Conservation (phyloP, 2,797 vertebrate genomes). For the Ibycter americanus region DNA sequence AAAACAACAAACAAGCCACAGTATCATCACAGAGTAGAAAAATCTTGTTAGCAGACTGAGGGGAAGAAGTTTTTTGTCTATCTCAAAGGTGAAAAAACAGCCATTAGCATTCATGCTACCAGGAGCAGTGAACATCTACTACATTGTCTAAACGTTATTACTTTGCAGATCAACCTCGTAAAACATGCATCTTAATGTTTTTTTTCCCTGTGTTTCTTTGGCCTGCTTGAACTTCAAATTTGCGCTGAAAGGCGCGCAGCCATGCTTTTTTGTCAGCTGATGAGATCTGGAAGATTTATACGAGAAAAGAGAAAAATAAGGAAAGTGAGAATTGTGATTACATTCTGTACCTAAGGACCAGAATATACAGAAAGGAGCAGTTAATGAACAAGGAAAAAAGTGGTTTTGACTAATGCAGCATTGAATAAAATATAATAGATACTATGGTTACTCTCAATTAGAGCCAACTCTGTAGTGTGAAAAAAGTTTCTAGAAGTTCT, state of each 20-base stretch:
- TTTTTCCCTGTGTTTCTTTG: not conserved
- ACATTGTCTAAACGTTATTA: not conserved
- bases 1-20: not conserved
- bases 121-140: not conserved
- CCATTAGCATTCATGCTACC: not conserved
- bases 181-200: not conserved
- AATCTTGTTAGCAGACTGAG: not conserved
- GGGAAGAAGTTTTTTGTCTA: not conserved
- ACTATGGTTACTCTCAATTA: not conserved
- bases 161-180: not conserved
- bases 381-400: not conserved
- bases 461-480: not conserved
- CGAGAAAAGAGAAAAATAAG: not conserved
- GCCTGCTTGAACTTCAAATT: not conserved
- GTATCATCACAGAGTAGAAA: not conserved
- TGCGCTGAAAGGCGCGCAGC: not conserved
- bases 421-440: not conserved
- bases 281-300: not conserved
- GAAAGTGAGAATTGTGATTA: not conserved
- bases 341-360: not conserved
- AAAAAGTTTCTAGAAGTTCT: not conserved
- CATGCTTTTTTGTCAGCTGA: not conserved
- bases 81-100: not conserved
- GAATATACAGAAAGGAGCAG: not conserved
- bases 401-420: not conserved